Percentiles rank a stretch among this genome's conserved stretches.
These are phyloP conservation scores for Diarsia mendica DNA, from an alignment of 2,888 invertebrate species.

Conservation along the genomic window DNA sequence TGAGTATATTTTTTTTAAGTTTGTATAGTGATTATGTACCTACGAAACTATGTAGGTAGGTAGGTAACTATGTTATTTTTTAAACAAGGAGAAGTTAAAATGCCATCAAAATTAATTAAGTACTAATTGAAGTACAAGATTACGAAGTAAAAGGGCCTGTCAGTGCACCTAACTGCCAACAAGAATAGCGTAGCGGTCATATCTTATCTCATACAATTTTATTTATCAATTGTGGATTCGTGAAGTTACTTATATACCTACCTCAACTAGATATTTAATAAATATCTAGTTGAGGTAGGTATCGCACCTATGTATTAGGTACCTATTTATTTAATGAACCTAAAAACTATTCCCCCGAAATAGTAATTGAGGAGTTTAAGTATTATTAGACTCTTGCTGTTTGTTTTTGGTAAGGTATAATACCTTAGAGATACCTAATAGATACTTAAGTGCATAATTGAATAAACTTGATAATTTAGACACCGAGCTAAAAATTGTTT, in stretches of 20 bases:
- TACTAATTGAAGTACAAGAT: constrained; percentile 6
- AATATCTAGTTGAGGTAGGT: too few species aligned
- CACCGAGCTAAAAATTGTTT: background rate
- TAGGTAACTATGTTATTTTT: background rate
- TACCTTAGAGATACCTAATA: too few species aligned
- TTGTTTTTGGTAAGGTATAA: too few species aligned
- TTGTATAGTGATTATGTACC: background rate
- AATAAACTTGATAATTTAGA: background rate
- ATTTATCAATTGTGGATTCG: constrained; percentile 68
- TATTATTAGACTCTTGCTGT: too few species aligned
- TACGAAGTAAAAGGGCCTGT: background rate
- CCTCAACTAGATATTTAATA: background rate
- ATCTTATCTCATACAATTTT: constrained; percentile 74
- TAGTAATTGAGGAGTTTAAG: too few species aligned
- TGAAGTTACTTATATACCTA: constrained; percentile 17
- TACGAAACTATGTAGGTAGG: background rate
- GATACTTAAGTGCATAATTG: background rate
- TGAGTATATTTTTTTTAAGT: background rate
- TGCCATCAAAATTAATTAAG: background rate
- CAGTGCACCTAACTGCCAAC: constrained; percentile 22
- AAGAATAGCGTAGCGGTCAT: constrained; percentile 26
- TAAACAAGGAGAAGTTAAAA: background rate
- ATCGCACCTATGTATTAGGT: too few species aligned
- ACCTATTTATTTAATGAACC: too few species aligned
- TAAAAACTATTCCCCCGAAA: too few species aligned